Conservation (phyloP, 2,888 invertebrate genomes). For the Agrotis clavis region DNA sequence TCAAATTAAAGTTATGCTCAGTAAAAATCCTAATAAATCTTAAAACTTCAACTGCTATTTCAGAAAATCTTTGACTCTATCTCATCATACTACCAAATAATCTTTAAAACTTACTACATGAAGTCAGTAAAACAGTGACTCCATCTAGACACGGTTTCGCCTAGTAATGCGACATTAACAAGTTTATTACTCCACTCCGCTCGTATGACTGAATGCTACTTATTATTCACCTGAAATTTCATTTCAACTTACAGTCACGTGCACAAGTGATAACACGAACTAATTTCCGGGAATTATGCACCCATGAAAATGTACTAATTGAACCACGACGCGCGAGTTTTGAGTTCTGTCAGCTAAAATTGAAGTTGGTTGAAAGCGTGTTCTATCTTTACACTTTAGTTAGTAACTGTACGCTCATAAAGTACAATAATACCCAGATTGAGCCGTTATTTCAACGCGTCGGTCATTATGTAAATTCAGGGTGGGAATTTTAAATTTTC, state of each 20-base stretch:
- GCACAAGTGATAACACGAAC: constrained; percentile 54
- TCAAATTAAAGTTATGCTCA: neutral
- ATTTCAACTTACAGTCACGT: constrained; percentile 49
- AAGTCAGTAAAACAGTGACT: constrained; percentile 48
- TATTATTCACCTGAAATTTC: constrained; percentile 64
- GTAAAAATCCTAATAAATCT: neutral
- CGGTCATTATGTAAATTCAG: constrained; percentile 83
- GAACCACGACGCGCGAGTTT: constrained; percentile 20
- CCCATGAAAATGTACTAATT: constrained; percentile 41
- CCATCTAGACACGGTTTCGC: constrained; percentile 45
- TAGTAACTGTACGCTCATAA: constrained; percentile 64
- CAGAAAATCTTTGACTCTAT: constrained; percentile 23
- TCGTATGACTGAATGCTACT: constrained; percentile 58
- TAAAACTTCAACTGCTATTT: constrained; percentile 2
- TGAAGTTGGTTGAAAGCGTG: neutral
- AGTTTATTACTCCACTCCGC: constrained; percentile 53
- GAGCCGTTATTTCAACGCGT: constrained; percentile 75
- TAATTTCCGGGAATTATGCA: constrained; percentile 54
- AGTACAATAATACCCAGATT: constrained; percentile 77
- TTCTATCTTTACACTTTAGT: constrained; percentile 25
- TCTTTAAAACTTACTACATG: constrained; percentile 38
- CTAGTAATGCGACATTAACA: constrained; percentile 55
- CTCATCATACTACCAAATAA: constrained; percentile 34
- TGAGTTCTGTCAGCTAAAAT: constrained; percentile 15
- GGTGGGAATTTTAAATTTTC: constrained; percentile 81